These are phyloP conservation scores for Hylia prasina DNA, from an alignment of 2,113 vertebrate species.

Conservation along the genomic window DNA sequence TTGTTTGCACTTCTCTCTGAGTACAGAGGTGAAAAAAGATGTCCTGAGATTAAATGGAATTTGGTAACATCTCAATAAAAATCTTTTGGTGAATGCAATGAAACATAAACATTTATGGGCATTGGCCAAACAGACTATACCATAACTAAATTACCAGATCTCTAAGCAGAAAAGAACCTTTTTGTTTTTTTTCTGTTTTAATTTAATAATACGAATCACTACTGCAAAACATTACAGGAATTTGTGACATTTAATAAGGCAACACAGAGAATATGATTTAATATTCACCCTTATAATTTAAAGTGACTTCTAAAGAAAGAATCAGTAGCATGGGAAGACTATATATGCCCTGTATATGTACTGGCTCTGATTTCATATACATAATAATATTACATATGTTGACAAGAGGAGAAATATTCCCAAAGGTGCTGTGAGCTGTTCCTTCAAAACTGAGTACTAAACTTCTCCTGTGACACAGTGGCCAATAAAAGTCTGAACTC, in stretches of 20 bases:
- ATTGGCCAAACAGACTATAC: not conserved
- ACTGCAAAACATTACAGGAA: not conserved
- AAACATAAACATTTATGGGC: not conserved
- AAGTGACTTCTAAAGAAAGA: not conserved
- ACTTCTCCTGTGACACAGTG: not conserved
- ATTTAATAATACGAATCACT: conserved; percentile 35
- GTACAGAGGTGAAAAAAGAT: not conserved
- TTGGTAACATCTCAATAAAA: not conserved
- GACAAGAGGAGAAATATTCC: not conserved
- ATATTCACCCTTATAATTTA: conserved; percentile 13
- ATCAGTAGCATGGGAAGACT: not conserved
- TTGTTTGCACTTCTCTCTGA: not conserved
- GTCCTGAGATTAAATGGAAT: not conserved
- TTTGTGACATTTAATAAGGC: conserved; percentile 45
- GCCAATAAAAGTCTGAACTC: not conserved
- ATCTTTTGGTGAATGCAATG: not conserved
- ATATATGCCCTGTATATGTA: not conserved
- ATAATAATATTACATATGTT: not conserved
- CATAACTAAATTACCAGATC: conserved; percentile 49
- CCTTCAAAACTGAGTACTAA: not conserved
- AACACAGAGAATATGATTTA: conserved; percentile 40
- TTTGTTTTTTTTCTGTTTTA: not conserved
- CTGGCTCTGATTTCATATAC: not conserved
- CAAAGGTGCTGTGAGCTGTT: not conserved
- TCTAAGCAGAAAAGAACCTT: conserved; percentile 23